These are phyloP conservation scores for Montipora cactus DNA, from an alignment of 64 coral and sea anemone species.

Conservation along the genomic window DNA sequence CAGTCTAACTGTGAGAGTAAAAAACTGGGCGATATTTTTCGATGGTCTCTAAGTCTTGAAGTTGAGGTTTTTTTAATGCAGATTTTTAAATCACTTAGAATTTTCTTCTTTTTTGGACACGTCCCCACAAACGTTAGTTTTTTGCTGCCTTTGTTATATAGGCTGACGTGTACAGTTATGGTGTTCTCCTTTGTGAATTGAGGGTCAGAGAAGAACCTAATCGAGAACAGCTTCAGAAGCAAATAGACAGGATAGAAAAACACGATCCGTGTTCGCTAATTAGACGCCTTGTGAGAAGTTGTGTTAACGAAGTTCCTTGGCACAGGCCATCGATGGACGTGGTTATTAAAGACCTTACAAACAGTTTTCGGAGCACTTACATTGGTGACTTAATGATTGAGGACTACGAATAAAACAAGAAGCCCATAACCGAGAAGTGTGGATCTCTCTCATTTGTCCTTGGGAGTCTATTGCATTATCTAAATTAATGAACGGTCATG, in stretches of 20 bases:
- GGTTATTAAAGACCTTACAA: neutral
- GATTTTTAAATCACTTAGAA: too few relatives aligned
- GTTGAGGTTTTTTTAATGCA: too few relatives aligned
- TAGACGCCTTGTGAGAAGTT: neutral
- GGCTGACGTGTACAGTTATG: conserved; percentile 5
- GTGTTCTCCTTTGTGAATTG: neutral
- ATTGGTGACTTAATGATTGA: too few relatives aligned
- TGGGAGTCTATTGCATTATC: too few relatives aligned
- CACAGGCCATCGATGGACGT: neutral
- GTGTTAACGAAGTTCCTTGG: neutral
- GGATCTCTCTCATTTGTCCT: too few relatives aligned
- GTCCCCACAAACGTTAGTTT: neutral
- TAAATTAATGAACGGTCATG: too few relatives aligned
- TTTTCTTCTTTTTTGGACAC: neutral
- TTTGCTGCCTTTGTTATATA: neutral
- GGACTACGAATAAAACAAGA: too few relatives aligned
- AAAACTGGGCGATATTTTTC: too few relatives aligned
- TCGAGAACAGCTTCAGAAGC: neutral
- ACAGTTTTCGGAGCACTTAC: neutral
- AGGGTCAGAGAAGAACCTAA: neutral
- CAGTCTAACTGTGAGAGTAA: too few relatives aligned
- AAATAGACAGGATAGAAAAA: neutral
- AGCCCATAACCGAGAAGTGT: too few relatives aligned
- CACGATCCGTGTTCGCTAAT: neutral
- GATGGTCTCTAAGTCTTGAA: too few relatives aligned